phyloP scores from a whole-genome alignment of 2,888 invertebrate species.

The Helobdella robusta region DNA sequence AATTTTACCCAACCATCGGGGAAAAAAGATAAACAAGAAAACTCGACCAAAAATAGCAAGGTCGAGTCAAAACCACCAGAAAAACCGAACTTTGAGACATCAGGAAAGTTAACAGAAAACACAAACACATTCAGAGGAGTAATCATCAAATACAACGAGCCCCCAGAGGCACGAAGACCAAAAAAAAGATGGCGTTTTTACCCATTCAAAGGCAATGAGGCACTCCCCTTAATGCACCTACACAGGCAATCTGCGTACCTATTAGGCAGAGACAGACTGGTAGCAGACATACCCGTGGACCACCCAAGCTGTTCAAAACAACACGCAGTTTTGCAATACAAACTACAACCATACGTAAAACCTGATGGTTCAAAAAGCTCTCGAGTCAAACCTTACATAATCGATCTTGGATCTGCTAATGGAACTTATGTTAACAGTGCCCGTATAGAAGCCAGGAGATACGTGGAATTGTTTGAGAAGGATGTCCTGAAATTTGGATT shows the following conservation, averaged over 20 bases:
- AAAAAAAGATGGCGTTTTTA: slow-evolving; percentile 90
- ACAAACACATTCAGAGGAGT: slow-evolving; percentile 90
- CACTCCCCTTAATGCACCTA: slow-evolving; percentile 82
- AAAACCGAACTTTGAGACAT: slow-evolving; percentile 63
- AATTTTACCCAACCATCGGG: no score
- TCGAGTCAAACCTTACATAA: slow-evolving; percentile 79
- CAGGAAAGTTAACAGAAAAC: slow-evolving; percentile 90
- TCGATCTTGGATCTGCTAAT: slow-evolving; percentile 91
- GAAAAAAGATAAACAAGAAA: no score
- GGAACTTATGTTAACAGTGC: slow-evolving; percentile 92
- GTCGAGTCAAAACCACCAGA: no score
- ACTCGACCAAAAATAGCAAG: no score
- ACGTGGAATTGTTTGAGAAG: slow-evolving; percentile 83
- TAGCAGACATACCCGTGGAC: slow-evolving; percentile 92
- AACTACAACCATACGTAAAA: slow-evolving; percentile 66
- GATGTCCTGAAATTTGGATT: slow-evolving; percentile 96
- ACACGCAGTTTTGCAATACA: slow-evolving; percentile 87
- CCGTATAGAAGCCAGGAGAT: slow-evolving; percentile 74
- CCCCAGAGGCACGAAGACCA: slow-evolving; percentile 88
- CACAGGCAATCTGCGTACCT: slow-evolving; percentile 91
- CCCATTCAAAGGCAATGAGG: slow-evolving; percentile 66
- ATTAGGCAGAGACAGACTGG: slow-evolving; percentile 82
- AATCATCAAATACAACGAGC: slow-evolving; percentile 93
- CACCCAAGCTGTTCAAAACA: slow-evolving; percentile 98
- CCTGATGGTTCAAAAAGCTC: slow-evolving; percentile 62